Evolutionary conservation across 2,797 vertebrate species (phyloP).

Genomic region (Hybognathus amarus): DNA sequence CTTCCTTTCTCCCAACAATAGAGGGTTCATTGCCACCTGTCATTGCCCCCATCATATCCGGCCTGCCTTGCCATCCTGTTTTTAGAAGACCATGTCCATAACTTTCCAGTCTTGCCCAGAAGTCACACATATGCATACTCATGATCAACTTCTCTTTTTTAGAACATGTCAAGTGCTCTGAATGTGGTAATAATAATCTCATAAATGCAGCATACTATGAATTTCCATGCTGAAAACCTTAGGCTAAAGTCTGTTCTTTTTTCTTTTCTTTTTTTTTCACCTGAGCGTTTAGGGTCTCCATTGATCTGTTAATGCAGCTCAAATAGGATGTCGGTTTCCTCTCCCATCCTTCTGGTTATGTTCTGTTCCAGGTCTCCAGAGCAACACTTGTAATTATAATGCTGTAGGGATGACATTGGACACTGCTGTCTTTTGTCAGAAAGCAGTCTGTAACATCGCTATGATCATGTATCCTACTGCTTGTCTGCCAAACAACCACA

Average conservation of each 20-base stretch:
- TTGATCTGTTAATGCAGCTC: constrained; percentile 30
- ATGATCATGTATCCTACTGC: constrained; percentile 7
- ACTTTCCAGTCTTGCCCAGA: not conserved
- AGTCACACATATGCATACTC: constrained; percentile 6
- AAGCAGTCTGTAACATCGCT: constrained; percentile 16
- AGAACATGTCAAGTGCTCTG: not conserved
- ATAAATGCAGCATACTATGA: not conserved
- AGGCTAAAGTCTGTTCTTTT: not conserved
- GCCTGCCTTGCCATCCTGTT: constrained; percentile 50
- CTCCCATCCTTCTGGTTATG: not conserved
- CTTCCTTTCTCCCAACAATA: constrained; percentile 38
- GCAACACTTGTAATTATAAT: constrained; percentile 40
- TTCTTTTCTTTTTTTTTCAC: not conserved
- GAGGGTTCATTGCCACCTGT: constrained; percentile 49
- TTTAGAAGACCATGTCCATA: constrained; percentile 21
- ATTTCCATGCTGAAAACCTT: not conserved
- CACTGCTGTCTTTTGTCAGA: constrained; percentile 28
- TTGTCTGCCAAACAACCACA: constrained; percentile 8
- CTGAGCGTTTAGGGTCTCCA: constrained; percentile 16
- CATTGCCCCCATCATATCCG: constrained; percentile 21
- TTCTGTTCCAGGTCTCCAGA: constrained; percentile 13
- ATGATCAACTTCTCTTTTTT: not conserved
- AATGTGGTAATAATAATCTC: not conserved
- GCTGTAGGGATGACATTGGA: constrained; percentile 1
- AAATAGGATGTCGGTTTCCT: not conserved